Percentiles rank a stretch among this genome's conserved stretches.
Evolutionary conservation across 2,113 vertebrate species (phyloP).

Genomic region (Vidua chalybeata): DNA sequence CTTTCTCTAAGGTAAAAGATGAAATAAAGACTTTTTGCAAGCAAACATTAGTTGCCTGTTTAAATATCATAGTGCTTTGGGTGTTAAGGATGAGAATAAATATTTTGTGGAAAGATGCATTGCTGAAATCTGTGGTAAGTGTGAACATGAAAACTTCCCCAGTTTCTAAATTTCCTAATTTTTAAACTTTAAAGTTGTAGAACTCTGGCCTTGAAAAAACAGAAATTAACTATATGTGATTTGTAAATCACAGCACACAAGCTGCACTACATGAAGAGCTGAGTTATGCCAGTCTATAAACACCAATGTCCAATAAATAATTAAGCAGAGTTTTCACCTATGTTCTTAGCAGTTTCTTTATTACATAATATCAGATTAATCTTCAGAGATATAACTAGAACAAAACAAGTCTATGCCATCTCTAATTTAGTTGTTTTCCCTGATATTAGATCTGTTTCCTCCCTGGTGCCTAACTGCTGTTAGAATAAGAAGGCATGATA

Average conservation of each 20-base stretch:
- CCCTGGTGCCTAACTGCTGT: conserved; percentile 46
- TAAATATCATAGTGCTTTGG: neutral
- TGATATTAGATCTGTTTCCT: conserved; percentile 30
- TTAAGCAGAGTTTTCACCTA: neutral
- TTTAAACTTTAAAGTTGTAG: neutral
- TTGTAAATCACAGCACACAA: neutral
- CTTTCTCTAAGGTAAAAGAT: neutral
- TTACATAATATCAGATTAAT: neutral
- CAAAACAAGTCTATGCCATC: neutral
- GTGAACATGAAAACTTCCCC: neutral
- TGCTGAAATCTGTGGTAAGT: neutral
- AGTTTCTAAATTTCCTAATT: neutral
- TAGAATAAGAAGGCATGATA: conserved; percentile 41
- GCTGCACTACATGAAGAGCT: neutral
- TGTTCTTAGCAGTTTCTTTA: neutral
- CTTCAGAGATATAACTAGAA: conserved; percentile 3
- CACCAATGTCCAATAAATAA: neutral
- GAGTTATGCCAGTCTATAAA: neutral
- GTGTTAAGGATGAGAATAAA: neutral
- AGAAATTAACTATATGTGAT: neutral
- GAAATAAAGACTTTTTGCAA: neutral
- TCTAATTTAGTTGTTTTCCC: conserved; percentile 57
- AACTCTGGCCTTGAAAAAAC: neutral
- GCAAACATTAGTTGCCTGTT: neutral
- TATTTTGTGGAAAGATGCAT: neutral